Evolutionary conservation across 2,888 invertebrate genomes (phyloP).

Genomic region (Macrosiphum euphorbiae): DNA sequence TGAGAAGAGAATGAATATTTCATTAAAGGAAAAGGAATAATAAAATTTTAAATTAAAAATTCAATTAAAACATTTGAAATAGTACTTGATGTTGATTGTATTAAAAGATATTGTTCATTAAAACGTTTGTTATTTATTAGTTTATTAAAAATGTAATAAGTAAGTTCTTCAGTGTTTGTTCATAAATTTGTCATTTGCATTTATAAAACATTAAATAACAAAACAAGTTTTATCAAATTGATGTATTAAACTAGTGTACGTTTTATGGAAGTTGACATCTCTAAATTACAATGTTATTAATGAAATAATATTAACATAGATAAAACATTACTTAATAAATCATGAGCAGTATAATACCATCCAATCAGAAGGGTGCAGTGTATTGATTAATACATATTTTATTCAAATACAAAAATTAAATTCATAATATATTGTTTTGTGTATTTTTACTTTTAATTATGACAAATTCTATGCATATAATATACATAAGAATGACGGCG

Average conservation of each 20-base stretch:
- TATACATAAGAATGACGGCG: background rate
- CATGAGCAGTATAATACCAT: constrained; percentile 21
- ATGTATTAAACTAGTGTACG: background rate
- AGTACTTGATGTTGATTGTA: constrained; percentile 20
- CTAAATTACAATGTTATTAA: constrained; percentile 24
- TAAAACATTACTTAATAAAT: constrained; percentile 33
- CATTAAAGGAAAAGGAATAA: constrained; percentile 33
- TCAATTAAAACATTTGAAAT: constrained; percentile 53
- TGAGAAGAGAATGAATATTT: constrained; percentile 28
- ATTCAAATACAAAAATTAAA: constrained; percentile 34
- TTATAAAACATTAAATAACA: constrained; percentile 41
- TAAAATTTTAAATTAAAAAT: constrained; percentile 58
- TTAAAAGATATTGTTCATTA: constrained; percentile 55
- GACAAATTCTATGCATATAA: background rate
- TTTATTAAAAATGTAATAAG: constrained; percentile 47
- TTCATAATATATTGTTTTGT: background rate
- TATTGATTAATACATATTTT: constrained; percentile 47
- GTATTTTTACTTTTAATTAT: background rate
- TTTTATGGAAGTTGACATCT: constrained; percentile 24
- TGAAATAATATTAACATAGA: constrained; percentile 47
- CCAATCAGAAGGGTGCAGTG: background rate
- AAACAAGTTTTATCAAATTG: constrained; percentile 38
- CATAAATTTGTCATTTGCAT: constrained; percentile 44
- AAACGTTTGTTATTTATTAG: constrained; percentile 38
- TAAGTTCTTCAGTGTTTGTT: constrained; percentile 32